phyloP scores from a whole-genome alignment of 1,140 invertebrate genomes.

The Meloidogyne hapla region DNA sequence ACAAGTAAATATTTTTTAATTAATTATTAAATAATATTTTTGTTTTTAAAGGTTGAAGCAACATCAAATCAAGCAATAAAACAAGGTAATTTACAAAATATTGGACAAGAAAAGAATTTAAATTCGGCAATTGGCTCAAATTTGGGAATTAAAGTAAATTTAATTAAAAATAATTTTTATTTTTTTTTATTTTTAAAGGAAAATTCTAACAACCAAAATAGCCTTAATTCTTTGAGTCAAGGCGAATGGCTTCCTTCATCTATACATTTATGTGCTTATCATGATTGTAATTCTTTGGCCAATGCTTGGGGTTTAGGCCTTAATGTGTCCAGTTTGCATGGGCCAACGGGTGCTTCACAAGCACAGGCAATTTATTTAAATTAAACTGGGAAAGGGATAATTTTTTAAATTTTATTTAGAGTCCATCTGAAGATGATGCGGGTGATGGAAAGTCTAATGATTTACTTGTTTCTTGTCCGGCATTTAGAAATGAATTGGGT shows the following conservation, averaged over 20 bases:
- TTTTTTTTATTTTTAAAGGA: neutral
- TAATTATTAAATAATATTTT: neutral
- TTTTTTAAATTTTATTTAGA: constrained; percentile 28
- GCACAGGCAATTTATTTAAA: constrained; percentile 20
- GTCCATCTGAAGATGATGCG: constrained; percentile 58
- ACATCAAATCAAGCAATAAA: neutral
- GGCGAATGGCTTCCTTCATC: constrained; percentile 53
- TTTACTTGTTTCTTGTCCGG: constrained; percentile 56
- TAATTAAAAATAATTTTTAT: neutral
- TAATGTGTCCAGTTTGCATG: constrained; percentile 49
- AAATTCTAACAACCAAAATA: neutral
- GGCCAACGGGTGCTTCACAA: constrained; percentile 55
- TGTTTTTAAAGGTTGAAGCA: neutral
- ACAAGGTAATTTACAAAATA: neutral
- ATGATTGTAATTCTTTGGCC: constrained; percentile 59
- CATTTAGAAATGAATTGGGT: constrained; percentile 63
- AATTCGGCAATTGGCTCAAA: neutral
- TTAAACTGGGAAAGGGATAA: neutral
- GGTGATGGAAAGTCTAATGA: constrained; percentile 63
- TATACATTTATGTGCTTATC: constrained; percentile 58
- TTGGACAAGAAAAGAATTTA: neutral
- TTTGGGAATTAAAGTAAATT: neutral
- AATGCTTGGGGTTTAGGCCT: constrained; percentile 57
- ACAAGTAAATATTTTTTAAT: neutral
- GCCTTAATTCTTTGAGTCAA: neutral